These are phyloP conservation scores for Danio kyathit DNA, from an alignment of 2,797 vertebrate genomes.

Conservation along the genomic window DNA sequence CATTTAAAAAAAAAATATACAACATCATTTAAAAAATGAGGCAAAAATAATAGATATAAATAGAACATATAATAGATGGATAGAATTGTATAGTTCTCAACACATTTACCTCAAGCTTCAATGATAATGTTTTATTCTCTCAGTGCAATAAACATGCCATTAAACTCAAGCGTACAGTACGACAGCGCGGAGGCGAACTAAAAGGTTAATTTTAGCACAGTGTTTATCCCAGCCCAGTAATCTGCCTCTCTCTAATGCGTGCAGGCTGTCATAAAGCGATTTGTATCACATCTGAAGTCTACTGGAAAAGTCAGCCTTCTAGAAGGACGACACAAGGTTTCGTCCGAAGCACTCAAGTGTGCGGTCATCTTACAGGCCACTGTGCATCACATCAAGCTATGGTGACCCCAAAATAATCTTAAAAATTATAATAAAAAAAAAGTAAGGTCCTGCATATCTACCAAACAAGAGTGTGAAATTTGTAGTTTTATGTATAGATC, in stretches of 20 bases:
- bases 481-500: no score
- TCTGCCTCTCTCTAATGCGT: conserved; percentile 41
- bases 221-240: conserved; percentile 38
- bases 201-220: conserved; percentile 40
- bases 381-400: not conserved
- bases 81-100: not conserved
- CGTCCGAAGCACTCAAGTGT: not conserved
- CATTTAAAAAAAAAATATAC: no score
- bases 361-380: not conserved
- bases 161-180: not conserved
- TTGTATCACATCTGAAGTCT: conserved; percentile 47
- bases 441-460: not conserved
- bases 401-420: not conserved
- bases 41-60: no score
- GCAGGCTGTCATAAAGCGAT: conserved; percentile 48
- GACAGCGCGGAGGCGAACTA: not conserved
- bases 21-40: no score
- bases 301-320: conserved; percentile 44
- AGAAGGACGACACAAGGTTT: conserved; percentile 21
- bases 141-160: conserved; percentile 4
- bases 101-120: not conserved
- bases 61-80: no score
- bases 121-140: not conserved
- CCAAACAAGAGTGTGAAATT: no score
- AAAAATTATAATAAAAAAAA: not conserved